Evolutionary conservation across 2,797 vertebrate species (phyloP).

Genomic region (Molossus alvarezi): DNA sequence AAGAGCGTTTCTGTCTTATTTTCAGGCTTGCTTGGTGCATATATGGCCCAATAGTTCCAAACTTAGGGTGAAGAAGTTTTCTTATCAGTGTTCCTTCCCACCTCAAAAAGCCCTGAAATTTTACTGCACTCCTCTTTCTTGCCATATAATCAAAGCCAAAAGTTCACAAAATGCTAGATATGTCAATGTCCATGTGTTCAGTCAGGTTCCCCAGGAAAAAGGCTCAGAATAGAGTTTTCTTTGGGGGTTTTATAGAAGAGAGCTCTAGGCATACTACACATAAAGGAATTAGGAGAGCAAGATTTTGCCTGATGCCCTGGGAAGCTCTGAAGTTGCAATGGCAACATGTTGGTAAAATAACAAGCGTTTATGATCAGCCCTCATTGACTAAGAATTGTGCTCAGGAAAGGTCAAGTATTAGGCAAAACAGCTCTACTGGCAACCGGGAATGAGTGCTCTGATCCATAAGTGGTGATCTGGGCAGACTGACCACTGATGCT

Average conservation of each 20-base stretch:
- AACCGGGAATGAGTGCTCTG: not conserved
- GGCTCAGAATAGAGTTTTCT: not conserved
- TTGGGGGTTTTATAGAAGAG: not conserved
- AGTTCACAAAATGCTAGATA: not conserved
- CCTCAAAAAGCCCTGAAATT: not conserved
- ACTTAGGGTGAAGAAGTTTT: not conserved
- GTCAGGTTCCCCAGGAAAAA: not conserved
- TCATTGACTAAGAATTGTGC: not conserved
- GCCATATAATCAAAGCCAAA: not conserved
- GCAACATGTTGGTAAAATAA: not conserved
- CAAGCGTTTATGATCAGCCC: not conserved
- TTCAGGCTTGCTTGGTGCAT: not conserved
- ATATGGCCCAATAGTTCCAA: not conserved
- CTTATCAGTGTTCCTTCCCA: not conserved
- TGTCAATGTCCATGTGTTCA: not conserved
- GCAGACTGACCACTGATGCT: not conserved
- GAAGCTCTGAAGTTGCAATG: not conserved
- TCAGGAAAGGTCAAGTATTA: not conserved
- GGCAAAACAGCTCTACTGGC: not conserved
- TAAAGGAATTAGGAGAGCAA: slow-evolving; percentile 6
- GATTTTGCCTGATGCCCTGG: not conserved
- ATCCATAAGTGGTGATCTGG: not conserved
- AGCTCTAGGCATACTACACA: not conserved
- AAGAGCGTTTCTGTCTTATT: not conserved
- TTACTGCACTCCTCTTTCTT: not conserved